Conservation (phyloP, 1,140 invertebrate species). For the Asobara japonica region DNA sequence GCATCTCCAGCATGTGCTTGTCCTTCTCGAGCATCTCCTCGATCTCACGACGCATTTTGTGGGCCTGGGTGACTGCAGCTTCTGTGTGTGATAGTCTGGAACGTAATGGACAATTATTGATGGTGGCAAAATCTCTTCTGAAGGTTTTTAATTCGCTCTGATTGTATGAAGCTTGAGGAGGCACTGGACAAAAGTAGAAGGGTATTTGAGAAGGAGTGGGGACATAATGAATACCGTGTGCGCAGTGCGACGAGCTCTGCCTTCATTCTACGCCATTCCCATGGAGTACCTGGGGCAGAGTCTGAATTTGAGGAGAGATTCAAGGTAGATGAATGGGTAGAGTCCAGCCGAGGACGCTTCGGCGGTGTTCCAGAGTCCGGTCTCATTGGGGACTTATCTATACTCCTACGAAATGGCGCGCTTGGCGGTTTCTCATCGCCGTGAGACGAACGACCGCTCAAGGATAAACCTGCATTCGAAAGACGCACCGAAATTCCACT, state of each 20-base stretch:
- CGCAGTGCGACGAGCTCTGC: conserved; percentile 54
- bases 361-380: neutral
- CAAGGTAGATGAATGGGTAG: neutral
- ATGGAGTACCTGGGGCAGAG: conserved; percentile 45
- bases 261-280: conserved; percentile 54
- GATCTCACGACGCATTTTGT: conserved; percentile 59
- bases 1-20: conserved; percentile 55
- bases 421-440: neutral
- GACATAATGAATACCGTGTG: no score
- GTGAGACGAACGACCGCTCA: neutral
- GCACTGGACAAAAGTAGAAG: no score
- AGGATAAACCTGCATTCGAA: neutral
- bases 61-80: conserved; percentile 56
- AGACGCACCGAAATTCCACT: neutral
- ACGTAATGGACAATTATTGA: no score
- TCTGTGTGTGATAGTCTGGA: conserved; percentile 60
- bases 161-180: no score
- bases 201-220: no score
- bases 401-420: neutral
- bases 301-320: neutral
- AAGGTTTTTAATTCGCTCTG: no score
- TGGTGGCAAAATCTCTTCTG: no score
- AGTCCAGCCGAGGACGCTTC: neutral
- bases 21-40: conserved; percentile 63
- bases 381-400: neutral